Evolutionary conservation across 2,797 vertebrate species (phyloP).

Genomic region (Danio kyathit): DNA sequence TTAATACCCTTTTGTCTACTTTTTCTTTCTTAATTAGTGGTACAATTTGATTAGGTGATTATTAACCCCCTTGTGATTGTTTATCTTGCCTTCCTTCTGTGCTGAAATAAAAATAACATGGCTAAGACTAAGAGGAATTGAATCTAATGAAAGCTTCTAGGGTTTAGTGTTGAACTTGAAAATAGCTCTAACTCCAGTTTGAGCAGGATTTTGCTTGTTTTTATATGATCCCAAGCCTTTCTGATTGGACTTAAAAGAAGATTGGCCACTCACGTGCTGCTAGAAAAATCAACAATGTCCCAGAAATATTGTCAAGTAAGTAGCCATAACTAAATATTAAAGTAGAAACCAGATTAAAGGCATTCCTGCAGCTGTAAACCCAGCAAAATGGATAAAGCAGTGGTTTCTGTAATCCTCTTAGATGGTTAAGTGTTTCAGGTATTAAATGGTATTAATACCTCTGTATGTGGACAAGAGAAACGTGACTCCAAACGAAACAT

Average conservation of each 20-base stretch:
- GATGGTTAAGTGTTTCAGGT: constrained; percentile 47
- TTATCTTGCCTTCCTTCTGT: neutral
- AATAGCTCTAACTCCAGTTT: constrained; percentile 5
- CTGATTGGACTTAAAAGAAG: constrained; percentile 13
- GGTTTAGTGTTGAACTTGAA: constrained; percentile 5
- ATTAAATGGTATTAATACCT: constrained; percentile 34
- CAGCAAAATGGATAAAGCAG: constrained; percentile 37
- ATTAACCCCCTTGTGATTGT: neutral
- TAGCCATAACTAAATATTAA: constrained; percentile 26
- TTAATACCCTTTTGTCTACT: neutral
- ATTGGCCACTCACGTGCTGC: constrained; percentile 9
- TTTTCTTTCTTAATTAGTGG: neutral
- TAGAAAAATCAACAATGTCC: constrained; percentile 6
- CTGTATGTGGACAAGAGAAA: constrained; percentile 32
- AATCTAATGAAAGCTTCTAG: neutral
- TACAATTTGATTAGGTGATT: neutral
- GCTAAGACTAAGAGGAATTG: neutral
- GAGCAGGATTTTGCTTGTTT: neutral
- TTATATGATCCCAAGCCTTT: neutral
- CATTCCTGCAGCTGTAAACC: constrained; percentile 56
- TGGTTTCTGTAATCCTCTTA: constrained; percentile 58
- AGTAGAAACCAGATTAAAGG: constrained; percentile 45
- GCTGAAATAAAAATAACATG: neutral
- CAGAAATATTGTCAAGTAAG: neutral
- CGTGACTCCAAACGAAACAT: constrained; percentile 51